Conservation (phyloP, 2,888 invertebrate species). For the Meiosimyza platycephala region DNA sequence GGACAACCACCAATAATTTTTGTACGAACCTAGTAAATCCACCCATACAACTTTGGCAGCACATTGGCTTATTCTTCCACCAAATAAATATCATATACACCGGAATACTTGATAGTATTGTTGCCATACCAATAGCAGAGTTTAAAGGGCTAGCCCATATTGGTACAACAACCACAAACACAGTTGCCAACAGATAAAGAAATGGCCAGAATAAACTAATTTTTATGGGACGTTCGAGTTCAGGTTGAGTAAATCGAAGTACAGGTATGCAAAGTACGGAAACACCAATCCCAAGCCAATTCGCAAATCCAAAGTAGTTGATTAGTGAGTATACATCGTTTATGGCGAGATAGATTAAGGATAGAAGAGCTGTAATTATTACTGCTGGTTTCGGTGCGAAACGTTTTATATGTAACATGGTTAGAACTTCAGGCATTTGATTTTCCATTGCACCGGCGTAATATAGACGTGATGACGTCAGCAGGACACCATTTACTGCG, state of each 20-base stretch:
- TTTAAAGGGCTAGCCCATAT: constrained; percentile 89
- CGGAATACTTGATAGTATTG: constrained; percentile 89
- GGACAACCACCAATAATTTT: constrained; percentile 81
- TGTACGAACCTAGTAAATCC: constrained; percentile 76
- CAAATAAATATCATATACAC: constrained; percentile 85
- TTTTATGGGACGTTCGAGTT: constrained; percentile 90
- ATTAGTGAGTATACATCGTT: constrained; percentile 95
- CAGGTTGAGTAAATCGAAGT: constrained; percentile 89
- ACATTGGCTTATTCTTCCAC: constrained; percentile 81
- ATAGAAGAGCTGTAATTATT: constrained; percentile 92
- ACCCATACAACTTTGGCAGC: constrained; percentile 73
- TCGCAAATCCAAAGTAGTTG: constrained; percentile 97
- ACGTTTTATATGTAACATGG: constrained; percentile 90
- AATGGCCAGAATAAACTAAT: constrained; percentile 85
- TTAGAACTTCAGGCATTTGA: constrained; percentile 96
- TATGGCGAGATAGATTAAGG: constrained; percentile 90
- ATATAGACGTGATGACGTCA: constrained; percentile 95
- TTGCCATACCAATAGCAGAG: constrained; percentile 87
- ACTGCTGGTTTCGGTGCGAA: constrained; percentile 96
- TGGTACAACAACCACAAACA: constrained; percentile 89
- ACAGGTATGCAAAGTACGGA: constrained; percentile 94
- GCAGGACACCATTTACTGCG: constrained; percentile 94
- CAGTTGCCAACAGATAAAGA: constrained; percentile 84
- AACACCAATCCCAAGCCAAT: constrained; percentile 96
- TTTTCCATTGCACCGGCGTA: constrained; percentile 97